Evolutionary conservation across 2,888 invertebrate species (phyloP), one percentile per base, ranked within the genome.

Genomic region (Ormyrus rosae): DNA sequence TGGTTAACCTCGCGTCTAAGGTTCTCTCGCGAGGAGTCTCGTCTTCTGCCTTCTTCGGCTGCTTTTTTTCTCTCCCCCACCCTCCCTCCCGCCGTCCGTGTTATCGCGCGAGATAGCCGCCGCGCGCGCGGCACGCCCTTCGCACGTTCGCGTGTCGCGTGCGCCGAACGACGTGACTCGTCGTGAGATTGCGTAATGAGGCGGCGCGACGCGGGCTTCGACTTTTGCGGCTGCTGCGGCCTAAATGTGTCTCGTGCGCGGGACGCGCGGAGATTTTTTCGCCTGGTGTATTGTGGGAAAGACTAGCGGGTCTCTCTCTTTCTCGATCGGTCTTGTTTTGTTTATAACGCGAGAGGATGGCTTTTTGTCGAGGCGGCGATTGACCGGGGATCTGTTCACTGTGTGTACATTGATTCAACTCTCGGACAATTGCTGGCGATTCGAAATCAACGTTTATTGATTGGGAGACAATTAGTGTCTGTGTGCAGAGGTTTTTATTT

Each of bases 1-100:
- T 74, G 74, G 74, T 74, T 74, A 67, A 74, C 74, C 69, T 63
- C 69, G 55, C 75, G 51, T 60, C 65, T 50, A 58, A 55, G 56
- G 50, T 46, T 55, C 46, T 53, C 53, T 3, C 6, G 7, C 3
- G 45, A 60, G 4, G 45, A 45, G 8, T 53, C 13, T 63, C 55
- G 64, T 19, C 56, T 64, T 46, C 46, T 58, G 45, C 58, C 34
- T 48, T 48, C 46, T 55, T 55, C 48, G 34, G 4, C 34, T 34
- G 7, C 9, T 13, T 68, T 6, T 6, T 53, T n/a, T 53, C 53
- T 63, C 55, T 64, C 48, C 48, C 73, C 55, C 46, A 58, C 46
- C 46, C 46, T 48, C 48, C 45, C 45, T 55, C 58, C 48, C 48
- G 2, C 13, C 58, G 34, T 34, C 34, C 3, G 34, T 34, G 3